Evolutionary conservation across 1,140 invertebrate genomes (phyloP).

Genomic region (Bilobella aurantiaca): DNA sequence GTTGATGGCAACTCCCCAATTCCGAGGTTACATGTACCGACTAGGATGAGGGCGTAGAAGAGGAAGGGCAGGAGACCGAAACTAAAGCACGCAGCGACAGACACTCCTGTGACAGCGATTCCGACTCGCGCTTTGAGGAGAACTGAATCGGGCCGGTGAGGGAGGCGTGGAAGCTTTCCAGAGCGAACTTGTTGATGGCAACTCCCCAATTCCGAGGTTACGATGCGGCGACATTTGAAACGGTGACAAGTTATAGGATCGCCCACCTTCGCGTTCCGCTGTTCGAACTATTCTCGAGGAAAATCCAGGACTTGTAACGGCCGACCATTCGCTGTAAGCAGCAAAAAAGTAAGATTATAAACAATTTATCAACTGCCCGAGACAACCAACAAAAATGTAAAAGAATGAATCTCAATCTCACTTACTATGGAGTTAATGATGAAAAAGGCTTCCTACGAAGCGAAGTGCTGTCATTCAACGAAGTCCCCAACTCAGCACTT

Average conservation of each 20-base stretch:
- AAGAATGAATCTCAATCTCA: neutral
- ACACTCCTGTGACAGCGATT: no score
- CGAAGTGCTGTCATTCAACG: no score
- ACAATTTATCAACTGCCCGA: neutral
- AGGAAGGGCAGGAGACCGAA: no score
- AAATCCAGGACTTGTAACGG: slow-evolving; percentile 33
- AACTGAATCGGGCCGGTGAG: slow-evolving; percentile 1
- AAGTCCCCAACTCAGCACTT: no score
- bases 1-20: slow-evolving; percentile 22
- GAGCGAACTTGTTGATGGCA: slow-evolving; percentile 9
- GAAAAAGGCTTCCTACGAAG: no score
- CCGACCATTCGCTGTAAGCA: slow-evolving; percentile 25
- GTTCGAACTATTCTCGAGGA: slow-evolving; percentile 17
- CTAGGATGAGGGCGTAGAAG: no score
- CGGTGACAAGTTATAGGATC: slow-evolving; percentile 5
- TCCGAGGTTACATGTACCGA: slow-evolving; percentile 12
- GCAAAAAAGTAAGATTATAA: neutral
- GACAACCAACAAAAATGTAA: neutral
- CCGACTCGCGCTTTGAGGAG: no score
- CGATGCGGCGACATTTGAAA: slow-evolving; percentile 16
- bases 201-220: slow-evolving; percentile 20
- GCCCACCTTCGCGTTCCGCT: neutral
- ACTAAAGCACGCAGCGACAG: no score
- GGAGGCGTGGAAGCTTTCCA: neutral
- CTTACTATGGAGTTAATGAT: no score